These are phyloP conservation scores for Channa argus DNA, from an alignment of 2,113 vertebrate genomes.

Conservation along the genomic window DNA sequence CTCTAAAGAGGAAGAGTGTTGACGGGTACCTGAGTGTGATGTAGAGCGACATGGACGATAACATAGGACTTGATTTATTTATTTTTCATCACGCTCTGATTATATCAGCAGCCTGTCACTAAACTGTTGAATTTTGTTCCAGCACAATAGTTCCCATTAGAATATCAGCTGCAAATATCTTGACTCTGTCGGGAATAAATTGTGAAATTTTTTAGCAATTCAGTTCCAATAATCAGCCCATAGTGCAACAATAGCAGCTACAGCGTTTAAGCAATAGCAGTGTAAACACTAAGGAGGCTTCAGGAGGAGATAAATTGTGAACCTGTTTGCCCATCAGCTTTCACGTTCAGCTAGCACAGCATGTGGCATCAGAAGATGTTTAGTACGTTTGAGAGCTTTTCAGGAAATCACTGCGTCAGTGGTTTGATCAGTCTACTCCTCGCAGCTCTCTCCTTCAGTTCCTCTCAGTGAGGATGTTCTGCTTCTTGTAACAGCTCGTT, in stretches of 20 bases:
- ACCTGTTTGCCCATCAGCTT: slow-evolving; percentile 36
- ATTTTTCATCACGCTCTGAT: slow-evolving; percentile 18
- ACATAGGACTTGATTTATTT: slow-evolving; percentile 29
- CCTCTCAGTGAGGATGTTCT: slow-evolving; percentile 16
- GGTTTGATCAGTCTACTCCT: slow-evolving; percentile 32
- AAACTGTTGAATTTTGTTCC: slow-evolving; percentile 12
- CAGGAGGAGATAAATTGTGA: slow-evolving; percentile 26
- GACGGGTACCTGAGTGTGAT: slow-evolving; percentile 22
- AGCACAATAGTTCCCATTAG: neutral
- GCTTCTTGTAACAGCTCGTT: slow-evolving; percentile 27
- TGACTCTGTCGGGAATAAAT: slow-evolving; percentile 12
- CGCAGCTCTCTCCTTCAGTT: slow-evolving; percentile 33
- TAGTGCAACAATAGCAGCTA: slow-evolving; percentile 4
- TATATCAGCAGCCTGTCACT: slow-evolving; percentile 37
- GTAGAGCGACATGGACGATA: slow-evolving; percentile 32
- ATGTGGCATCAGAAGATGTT: slow-evolving; percentile 3
- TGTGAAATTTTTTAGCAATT: slow-evolving; percentile 7
- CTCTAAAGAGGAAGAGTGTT: slow-evolving; percentile 26
- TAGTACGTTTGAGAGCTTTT: slow-evolving; percentile 29
- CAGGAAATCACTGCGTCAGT: slow-evolving; percentile 25
- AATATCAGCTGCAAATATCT: slow-evolving; percentile 15
- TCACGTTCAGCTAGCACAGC: neutral
- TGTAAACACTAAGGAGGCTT: slow-evolving; percentile 35
- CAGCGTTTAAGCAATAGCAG: slow-evolving; percentile 1
- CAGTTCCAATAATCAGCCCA: slow-evolving; percentile 18